Evolutionary conservation across 30 jellyfish, hydroid and myxozoan species (phyloP), one percentile per base, ranked within the genome.

Genomic region (Hydra vulgaris): DNA sequence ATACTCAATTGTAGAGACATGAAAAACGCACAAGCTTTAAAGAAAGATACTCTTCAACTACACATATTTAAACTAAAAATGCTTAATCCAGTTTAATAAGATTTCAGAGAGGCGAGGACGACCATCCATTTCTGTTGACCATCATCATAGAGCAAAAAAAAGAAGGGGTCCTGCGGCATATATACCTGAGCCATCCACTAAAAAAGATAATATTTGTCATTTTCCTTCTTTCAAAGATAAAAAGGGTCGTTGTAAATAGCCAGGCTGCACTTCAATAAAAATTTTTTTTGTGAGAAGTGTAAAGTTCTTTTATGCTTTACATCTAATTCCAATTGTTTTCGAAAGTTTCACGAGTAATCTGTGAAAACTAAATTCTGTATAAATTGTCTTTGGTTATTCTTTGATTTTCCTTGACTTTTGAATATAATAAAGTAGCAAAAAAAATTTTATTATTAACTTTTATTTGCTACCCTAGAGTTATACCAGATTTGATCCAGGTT

Each of bases 31-130:
- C n/a, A n/a, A n/a, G n/a, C n/a, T n/a, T n/a, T n/a, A n/a, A n/a
- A 73, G 17, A 73, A 73, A 25, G 61, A 73, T 73, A 4, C 19
- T 7, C 73, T 73, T 73, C 81, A 20, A 25, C 73, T 73, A 73
- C 5, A 74, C 4, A 26, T 20, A 20, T 73, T 73, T 74, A 73
- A 73, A 17, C 7, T 73, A 27, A 73, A 73, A 21, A 7, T 73
- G 12, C 8, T 7, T 19, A 73, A 73, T 19, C n/a, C n/a, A 7
- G 88, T 53, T 17, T 68, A 8, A 21, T 19, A 23, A 21, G 54
- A 79, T 21, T 8, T 84, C 1, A 84, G 83, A 17, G 54, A 79
- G 25, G 19, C 23, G 53, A 24, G 86, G 86, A 4, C 84, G 86
- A 7, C 84, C 86, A 17, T 79, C 86, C 52, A 84, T 53, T 5